These are phyloP conservation scores for Drosophila littoralis DNA, from an alignment of 1,140 invertebrate species.

Conservation along the genomic window DNA sequence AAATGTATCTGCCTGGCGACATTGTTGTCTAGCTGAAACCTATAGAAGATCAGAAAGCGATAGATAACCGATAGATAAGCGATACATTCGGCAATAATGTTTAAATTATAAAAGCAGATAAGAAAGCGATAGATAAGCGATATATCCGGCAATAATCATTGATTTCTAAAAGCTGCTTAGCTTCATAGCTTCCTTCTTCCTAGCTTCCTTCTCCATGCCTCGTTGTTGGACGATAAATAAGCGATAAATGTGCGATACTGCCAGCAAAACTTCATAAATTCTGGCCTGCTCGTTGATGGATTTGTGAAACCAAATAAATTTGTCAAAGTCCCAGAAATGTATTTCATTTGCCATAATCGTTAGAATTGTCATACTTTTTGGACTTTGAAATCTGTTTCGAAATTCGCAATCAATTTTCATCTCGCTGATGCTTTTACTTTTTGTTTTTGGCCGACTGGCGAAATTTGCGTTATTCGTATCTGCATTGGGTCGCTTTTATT, in stretches of 20 bases:
- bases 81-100: not conserved
- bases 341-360: constrained; percentile 10
- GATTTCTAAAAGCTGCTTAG: no score
- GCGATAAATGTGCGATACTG: no score
- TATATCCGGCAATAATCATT: no score
- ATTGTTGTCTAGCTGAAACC: no score
- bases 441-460: constrained; percentile 2
- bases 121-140: not conserved
- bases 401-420: constrained; percentile 53
- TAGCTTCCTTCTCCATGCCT: no score
- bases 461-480: constrained; percentile 3
- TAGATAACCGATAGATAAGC: not conserved
- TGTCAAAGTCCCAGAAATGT: not conserved
- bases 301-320: not conserved
- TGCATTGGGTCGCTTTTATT: not conserved
- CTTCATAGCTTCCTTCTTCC: no score
- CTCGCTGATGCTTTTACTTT: constrained; percentile 23
- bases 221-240: no score
- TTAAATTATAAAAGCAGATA: no score
- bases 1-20: no score
- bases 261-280: no score
- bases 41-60: not conserved
- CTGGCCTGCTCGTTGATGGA: no score
- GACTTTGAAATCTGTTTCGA: constrained; percentile 25
- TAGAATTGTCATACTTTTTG: not conserved